Percentiles rank a stretch among this genome's conserved stretches.
Conservation (phyloP, 2,113 vertebrate genomes). For the Nycticryphes semicollaris region DNA sequence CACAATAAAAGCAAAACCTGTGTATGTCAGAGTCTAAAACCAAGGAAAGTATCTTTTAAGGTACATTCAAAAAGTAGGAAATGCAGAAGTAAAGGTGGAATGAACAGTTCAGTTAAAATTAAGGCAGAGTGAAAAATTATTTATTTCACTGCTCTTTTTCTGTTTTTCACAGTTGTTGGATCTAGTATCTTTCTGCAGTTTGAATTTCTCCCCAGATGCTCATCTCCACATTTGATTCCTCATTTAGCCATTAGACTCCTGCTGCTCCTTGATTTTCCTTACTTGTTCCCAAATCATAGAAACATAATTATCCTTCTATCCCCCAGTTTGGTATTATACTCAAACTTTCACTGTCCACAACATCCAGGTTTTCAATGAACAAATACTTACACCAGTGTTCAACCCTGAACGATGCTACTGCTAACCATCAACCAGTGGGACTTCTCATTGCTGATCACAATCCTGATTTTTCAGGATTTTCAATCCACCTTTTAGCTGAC, state of each 20-base stretch:
- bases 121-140: neutral
- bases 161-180: neutral
- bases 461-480: neutral
- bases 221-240: neutral
- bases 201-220: neutral
- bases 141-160: neutral
- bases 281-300: neutral
- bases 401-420: rapidly evolving
- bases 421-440: neutral
- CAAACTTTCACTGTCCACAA: neutral
- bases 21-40: neutral
- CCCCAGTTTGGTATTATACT: neutral
- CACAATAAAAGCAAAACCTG: neutral
- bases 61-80: neutral
- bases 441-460: neutral
- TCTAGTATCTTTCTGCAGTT: neutral
- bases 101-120: neutral
- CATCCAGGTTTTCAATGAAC: neutral
- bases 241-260: neutral
- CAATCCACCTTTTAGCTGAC: neutral
- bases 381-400: neutral
- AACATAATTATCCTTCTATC: neutral
- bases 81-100: neutral
- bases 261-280: neutral
- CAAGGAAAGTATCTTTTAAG: neutral